Base-by-base conservation (phyloP, 2,888 invertebrate species). In the Lydus trimaculatus region DNA sequence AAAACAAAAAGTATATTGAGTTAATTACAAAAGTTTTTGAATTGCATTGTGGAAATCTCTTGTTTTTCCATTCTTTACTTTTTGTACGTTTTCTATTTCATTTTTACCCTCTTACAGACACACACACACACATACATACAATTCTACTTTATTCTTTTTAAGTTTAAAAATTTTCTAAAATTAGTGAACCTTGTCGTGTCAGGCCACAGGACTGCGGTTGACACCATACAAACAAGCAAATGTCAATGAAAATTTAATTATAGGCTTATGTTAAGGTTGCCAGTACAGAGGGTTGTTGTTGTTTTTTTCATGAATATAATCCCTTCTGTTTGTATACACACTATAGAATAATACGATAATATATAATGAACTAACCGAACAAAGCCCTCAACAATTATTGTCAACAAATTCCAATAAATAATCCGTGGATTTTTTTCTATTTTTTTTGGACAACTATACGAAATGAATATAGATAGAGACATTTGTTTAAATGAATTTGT, bases 81-180 rank as follows among this genome's bases (percentile, higher is more conserved):
- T 13, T 13, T 36, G 2, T 13, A 15, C 13, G 13, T 36, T 13
- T 36, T 11, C 4, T 13, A 13, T 36, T 13, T 43, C 17, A 43
- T 7, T 17, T 43, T 43, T 43, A n/a, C n/a, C n/a, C n/a, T n/a
- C n/a, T n/a, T n/a, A n/a, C n/a, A n/a, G n/a, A n/a, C n/a, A n/a
- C n/a, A n/a, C n/a, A n/a, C n/a, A n/a, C n/a, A n/a, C n/a, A n/a
- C n/a, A n/a, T 43, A n/a, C n/a, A 43, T 8, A n/a, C 5, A 17
- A 17, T n/a, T 17, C n/a, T 43, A 11, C 13, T 7, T n/a, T 9
- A 31, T 43, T 43, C 43, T 43, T 48, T 48, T 20, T n/a, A n/a
- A n/a, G n/a, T n/a, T n/a, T n/a, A n/a, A n/a, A 63, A 63, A 64
- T 43, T 61, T 69, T 68, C 68, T 75, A 73, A 73, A 73, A 73